Evolutionary conservation across 2,797 vertebrate species (phyloP).

Genomic region (Remorina albescens): DNA sequence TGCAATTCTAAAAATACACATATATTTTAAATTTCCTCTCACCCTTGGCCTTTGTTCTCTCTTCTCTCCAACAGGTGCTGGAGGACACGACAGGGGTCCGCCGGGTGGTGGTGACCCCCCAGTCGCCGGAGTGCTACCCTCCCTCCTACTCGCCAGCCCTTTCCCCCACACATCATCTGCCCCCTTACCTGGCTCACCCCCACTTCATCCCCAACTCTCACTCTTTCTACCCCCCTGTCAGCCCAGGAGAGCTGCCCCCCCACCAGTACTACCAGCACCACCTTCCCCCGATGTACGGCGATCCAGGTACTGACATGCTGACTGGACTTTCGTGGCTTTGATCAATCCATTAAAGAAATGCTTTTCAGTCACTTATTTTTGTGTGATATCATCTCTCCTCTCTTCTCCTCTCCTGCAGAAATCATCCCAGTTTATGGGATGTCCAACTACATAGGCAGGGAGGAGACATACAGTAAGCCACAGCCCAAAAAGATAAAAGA

Average conservation of each 20-base stretch:
- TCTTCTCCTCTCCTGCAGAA: constrained; percentile 81
- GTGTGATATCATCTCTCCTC: neutral
- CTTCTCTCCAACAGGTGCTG: constrained; percentile 86
- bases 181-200: constrained; percentile 93
- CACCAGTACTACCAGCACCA: constrained; percentile 96
- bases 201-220: constrained; percentile 97
- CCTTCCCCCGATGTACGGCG: constrained; percentile 93
- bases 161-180: constrained; percentile 94
- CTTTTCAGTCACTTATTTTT: neutral
- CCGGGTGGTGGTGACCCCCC: constrained; percentile 96
- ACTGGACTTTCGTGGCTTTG: neutral
- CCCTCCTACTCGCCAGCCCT: constrained; percentile 95
- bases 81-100: constrained; percentile 97
- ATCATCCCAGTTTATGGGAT: constrained; percentile 96
- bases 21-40: neutral
- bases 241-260: constrained; percentile 92
- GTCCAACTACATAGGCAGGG: constrained; percentile 94
- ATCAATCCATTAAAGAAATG: neutral
- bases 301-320: constrained; percentile 85
- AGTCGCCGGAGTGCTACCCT: constrained; percentile 96
- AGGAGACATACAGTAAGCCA: constrained; percentile 94
- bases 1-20: neutral
- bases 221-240: constrained; percentile 95
- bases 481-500: constrained; percentile 95
- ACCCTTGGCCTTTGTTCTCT: neutral